phyloP scores from a whole-genome alignment of 1,140 invertebrate species.

The Macrostomum lignano region DNA sequence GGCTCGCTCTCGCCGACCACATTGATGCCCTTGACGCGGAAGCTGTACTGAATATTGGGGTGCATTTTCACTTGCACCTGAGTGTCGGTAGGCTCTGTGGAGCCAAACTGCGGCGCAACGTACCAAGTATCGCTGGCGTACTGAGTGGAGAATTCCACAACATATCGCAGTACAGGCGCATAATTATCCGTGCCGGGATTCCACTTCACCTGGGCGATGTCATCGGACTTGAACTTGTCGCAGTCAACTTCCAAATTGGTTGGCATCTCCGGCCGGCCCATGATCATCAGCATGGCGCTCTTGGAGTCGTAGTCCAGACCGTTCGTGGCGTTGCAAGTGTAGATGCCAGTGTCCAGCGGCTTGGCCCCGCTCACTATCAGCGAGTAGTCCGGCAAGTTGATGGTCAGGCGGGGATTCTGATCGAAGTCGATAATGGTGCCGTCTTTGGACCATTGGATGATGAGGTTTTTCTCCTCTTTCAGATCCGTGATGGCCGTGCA shows the following conservation, averaged over 20 bases:
- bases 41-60: conserved; percentile 79
- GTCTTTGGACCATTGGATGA: conserved; percentile 60
- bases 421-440: conserved; percentile 58
- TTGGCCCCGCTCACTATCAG: conserved; percentile 69
- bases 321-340: conserved; percentile 76
- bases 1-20: conserved; percentile 63
- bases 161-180: conserved; percentile 62
- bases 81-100: neutral
- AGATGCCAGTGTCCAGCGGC: conserved; percentile 67
- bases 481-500: conserved; percentile 11
- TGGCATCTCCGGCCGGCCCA: conserved; percentile 32
- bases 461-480: conserved; percentile 25
- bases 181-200: conserved; percentile 62
- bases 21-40: conserved; percentile 65
- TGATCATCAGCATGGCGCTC: conserved; percentile 59
- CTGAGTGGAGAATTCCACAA: conserved; percentile 68
- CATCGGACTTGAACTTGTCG: conserved; percentile 32
- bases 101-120: conserved; percentile 11
- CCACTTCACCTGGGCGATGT: conserved; percentile 47
- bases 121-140: conserved; percentile 77
- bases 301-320: conserved; percentile 51
- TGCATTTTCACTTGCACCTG: conserved; percentile 31
- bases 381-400: conserved; percentile 46
- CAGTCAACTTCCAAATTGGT: neutral
- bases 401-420: conserved; percentile 35